Conservation (phyloP, 2,113 vertebrate species). For the Gobiocypris rarus region DNA sequence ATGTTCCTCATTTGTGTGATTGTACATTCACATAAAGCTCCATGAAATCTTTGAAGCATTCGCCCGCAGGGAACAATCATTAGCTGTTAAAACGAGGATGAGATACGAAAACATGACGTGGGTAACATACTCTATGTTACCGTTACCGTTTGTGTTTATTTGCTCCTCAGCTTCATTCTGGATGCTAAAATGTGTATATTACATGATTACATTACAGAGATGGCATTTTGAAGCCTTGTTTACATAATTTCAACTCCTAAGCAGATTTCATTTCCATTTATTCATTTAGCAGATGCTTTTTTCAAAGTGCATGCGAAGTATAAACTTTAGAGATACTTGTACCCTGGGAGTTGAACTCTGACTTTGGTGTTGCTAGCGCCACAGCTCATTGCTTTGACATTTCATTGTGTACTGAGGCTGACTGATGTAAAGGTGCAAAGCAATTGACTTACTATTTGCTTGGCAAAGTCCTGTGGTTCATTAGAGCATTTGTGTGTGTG, state of each 20-base stretch:
- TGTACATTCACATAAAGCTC: not conserved
- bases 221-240: conserved; percentile 23
- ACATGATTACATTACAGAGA: conserved; percentile 3
- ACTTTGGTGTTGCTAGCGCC: not conserved
- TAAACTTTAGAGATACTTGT: not conserved
- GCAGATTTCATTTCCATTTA: conserved; percentile 1
- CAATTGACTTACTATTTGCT: not conserved
- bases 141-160: not conserved
- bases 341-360: not conserved
- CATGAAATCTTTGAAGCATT: conserved; percentile 30
- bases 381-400: not conserved
- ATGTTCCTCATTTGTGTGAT: not conserved
- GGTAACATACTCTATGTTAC: conserved; percentile 10
- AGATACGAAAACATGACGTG: conserved; percentile 1
- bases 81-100: not conserved
- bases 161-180: not conserved
- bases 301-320: not conserved
- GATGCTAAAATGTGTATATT: conserved; percentile 25
- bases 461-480: not conserved
- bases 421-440: not conserved
- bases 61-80: not conserved
- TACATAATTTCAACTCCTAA: conserved; percentile 10
- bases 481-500: not conserved
- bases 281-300: conserved; percentile 5
- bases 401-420: not conserved